Conservation (phyloP, 2,113 vertebrate species). For the Oncorhynchus nerka region DNA sequence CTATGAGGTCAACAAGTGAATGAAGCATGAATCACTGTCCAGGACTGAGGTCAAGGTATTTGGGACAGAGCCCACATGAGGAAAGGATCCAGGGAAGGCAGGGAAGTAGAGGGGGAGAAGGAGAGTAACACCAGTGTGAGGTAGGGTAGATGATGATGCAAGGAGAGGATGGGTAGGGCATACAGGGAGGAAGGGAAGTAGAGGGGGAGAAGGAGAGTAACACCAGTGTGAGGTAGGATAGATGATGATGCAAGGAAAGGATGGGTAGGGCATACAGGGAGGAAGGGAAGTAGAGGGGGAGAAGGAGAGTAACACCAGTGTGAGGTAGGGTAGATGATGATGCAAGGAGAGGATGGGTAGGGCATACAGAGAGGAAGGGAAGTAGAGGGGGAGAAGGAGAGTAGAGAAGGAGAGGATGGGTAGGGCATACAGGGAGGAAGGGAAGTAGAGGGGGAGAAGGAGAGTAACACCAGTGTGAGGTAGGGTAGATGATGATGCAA, state of each 20-base stretch:
- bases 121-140: constrained; percentile 38
- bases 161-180: too few species aligned
- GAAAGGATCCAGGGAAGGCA: constrained; percentile 1
- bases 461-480: too few species aligned
- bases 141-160: constrained; percentile 49
- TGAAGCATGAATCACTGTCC: background rate
- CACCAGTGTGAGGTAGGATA: too few species aligned
- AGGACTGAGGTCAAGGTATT: background rate
- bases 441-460: constrained; percentile 9
- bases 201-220: too few species aligned
- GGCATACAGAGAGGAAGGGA: too few species aligned
- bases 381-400: too few species aligned
- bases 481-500: constrained; percentile 49
- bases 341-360: constrained; percentile 5
- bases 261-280: too few species aligned
- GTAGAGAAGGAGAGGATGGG: too few species aligned
- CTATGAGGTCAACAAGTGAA: background rate
- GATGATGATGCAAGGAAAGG: constrained; percentile 39
- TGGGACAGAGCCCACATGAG: background rate
- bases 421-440: too few species aligned
- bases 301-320: too few species aligned
- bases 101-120: constrained; percentile 9
- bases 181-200: too few species aligned
- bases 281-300: too few species aligned
- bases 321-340: constrained; percentile 52